A percentile compares a stretch with the other conserved stretches of the same genome.
Conservation (phyloP, 2,113 vertebrate species). For the Cygnus atratus region DNA sequence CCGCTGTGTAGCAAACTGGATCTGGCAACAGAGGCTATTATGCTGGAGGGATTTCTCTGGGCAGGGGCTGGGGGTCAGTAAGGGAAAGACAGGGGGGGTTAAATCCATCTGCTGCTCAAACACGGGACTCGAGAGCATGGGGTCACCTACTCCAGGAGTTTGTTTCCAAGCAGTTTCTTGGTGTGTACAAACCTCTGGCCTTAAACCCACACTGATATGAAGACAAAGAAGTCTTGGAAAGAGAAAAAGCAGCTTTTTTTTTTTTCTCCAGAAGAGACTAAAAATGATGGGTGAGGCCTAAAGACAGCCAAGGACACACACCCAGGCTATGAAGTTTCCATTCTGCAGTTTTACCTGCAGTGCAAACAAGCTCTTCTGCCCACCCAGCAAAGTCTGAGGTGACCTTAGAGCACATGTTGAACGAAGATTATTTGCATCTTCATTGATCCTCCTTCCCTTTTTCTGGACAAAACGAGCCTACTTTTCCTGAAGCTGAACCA, state of each 20-base stretch:
- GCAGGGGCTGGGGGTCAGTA: not conserved
- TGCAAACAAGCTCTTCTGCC: not conserved
- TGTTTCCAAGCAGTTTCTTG: not conserved
- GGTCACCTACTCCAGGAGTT: not conserved
- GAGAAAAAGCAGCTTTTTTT: not conserved
- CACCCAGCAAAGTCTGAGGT: constrained; percentile 35
- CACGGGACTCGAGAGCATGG: accelerated
- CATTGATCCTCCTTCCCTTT: constrained; percentile 37
- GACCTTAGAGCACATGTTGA: not conserved
- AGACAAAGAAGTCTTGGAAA: not conserved
- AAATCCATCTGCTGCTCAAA: not conserved
- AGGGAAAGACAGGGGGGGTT: not conserved
- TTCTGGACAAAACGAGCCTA: not conserved
- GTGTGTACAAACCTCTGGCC: not conserved
- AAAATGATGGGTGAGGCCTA: not conserved
- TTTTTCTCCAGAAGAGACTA: not conserved
- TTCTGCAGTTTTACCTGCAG: not conserved
- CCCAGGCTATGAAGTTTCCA: not conserved
- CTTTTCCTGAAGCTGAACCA: not conserved
- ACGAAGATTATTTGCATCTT: not conserved
- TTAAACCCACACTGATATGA: not conserved
- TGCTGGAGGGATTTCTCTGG: not conserved
- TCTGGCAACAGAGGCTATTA: not conserved
- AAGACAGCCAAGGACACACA: not conserved
- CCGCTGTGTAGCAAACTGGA: not conserved